Evolutionary conservation across 2,888 invertebrate genomes (phyloP).

Genomic region (Pristionchus fissidentatus): DNA sequence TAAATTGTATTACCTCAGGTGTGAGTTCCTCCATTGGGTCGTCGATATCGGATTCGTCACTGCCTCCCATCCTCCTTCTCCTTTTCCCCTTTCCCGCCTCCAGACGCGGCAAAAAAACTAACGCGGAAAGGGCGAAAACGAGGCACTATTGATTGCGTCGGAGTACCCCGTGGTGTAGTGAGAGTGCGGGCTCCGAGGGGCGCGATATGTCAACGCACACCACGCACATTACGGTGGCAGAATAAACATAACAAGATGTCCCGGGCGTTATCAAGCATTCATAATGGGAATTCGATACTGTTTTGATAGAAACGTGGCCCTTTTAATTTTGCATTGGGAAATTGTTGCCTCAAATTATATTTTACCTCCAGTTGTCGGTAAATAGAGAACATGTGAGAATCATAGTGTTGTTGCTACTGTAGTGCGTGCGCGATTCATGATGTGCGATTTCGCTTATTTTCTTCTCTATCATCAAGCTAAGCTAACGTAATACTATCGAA

Average conservation of each 20-base stretch:
- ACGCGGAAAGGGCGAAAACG: background rate
- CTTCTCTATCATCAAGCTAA: background rate
- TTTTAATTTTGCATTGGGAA: too few species aligned
- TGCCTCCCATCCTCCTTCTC: slow-evolving; percentile 6
- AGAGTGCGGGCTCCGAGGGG: background rate
- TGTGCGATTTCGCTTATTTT: background rate
- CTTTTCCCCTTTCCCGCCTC: slow-evolving; percentile 12
- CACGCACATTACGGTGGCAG: background rate
- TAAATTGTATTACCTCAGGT: background rate
- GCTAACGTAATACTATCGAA: background rate
- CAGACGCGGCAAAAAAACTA: slow-evolving; percentile 22
- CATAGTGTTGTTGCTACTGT: background rate
- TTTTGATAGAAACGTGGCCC: too few species aligned
- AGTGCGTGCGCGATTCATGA: background rate
- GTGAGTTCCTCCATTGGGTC: slow-evolving; percentile 22
- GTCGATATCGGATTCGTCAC: slow-evolving; percentile 49
- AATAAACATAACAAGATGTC: background rate
- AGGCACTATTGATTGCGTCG: background rate
- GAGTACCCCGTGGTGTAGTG: background rate
- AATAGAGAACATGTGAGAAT: background rate
- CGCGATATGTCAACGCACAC: background rate
- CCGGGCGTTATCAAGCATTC: too few species aligned
- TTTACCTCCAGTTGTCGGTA: too few species aligned
- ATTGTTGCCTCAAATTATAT: too few species aligned
- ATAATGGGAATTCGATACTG: background rate